Percentiles rank a stretch among this genome's conserved stretches.
These are phyloP conservation scores for Globodera ellingtonae DNA, from an alignment of 1,140 invertebrate species.

Conservation along the genomic window DNA sequence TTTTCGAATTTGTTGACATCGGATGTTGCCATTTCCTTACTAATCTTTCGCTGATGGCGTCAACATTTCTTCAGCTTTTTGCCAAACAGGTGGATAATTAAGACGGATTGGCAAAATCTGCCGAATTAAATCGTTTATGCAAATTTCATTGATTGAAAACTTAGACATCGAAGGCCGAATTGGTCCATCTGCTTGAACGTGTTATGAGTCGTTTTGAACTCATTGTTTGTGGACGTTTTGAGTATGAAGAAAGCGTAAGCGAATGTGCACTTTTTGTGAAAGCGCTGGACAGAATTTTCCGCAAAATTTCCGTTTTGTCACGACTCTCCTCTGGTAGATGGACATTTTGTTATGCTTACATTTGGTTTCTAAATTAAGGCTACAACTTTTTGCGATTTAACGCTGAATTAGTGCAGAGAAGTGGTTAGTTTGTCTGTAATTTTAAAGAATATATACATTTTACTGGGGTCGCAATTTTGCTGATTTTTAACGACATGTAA, in stretches of 20 bases:
- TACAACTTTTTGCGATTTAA: constrained; percentile 12
- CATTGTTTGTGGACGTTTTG: constrained; percentile 38
- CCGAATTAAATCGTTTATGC: not conserved
- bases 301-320: constrained; percentile 49
- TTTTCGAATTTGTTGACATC: constrained; percentile 42
- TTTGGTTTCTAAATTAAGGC: constrained; percentile 4
- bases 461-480: too few relatives aligned
- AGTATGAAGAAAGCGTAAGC: constrained; percentile 28
- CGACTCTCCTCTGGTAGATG: constrained; percentile 29
- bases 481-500: too few relatives aligned
- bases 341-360: not conserved
- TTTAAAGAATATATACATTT: constrained; percentile 17
- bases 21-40: constrained; percentile 43
- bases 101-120: too few relatives aligned
- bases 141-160: constrained; percentile 16
- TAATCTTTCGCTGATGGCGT: constrained; percentile 33
- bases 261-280: constrained; percentile 52
- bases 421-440: constrained; percentile 24
- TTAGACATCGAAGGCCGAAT: constrained; percentile 22
- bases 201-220: constrained; percentile 38
- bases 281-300: constrained; percentile 42
- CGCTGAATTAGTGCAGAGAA: constrained; percentile 14
- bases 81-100: constrained; percentile 22
- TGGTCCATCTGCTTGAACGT: constrained; percentile 32
- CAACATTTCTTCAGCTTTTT: constrained; percentile 36